Percentiles rank a stretch among this genome's conserved stretches.
Evolutionary conservation across 2,797 vertebrate species (phyloP).

Genomic region (Poeciliopsis infans): DNA sequence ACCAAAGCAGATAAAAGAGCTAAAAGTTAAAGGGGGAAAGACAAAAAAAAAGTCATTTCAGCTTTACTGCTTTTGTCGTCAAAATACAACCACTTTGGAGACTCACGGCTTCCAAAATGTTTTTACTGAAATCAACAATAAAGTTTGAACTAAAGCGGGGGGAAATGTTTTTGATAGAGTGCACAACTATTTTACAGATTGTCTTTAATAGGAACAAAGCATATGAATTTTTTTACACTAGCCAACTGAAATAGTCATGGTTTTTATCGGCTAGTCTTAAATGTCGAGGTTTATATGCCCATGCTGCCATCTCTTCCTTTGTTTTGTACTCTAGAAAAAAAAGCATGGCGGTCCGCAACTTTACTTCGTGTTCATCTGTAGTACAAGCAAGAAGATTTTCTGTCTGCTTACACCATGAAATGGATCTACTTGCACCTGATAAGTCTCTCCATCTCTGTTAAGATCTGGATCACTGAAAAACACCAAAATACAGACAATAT

Average conservation of each 20-base stretch:
- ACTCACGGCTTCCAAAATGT: slow-evolving; percentile 10
- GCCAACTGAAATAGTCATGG: not conserved
- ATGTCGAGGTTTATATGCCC: not conserved
- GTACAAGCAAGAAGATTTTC: not conserved
- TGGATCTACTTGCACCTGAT: not conserved
- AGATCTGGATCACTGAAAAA: not conserved
- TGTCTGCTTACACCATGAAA: not conserved
- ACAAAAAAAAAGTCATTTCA: slow-evolving; percentile 16
- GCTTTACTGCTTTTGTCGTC: slow-evolving; percentile 29
- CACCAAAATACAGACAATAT: not conserved
- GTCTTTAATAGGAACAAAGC: slow-evolving; percentile 3
- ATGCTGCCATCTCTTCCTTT: slow-evolving; percentile 7
- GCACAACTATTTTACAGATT: slow-evolving; percentile 31
- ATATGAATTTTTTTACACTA: not conserved
- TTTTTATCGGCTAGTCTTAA: not conserved
- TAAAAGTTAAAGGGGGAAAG: not conserved
- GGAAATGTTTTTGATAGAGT: slow-evolving; percentile 23
- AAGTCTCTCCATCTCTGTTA: not conserved
- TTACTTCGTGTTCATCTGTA: not conserved
- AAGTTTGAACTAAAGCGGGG: slow-evolving; percentile 10
- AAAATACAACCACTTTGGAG: slow-evolving; percentile 10
- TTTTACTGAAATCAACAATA: slow-evolving; percentile 16
- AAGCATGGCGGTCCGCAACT: not conserved
- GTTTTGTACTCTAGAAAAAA: not conserved
- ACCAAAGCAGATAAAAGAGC: slow-evolving; percentile 20